Conservation (phyloP, 2,797 vertebrate species). For the Ctenosaura bakeri region DNA sequence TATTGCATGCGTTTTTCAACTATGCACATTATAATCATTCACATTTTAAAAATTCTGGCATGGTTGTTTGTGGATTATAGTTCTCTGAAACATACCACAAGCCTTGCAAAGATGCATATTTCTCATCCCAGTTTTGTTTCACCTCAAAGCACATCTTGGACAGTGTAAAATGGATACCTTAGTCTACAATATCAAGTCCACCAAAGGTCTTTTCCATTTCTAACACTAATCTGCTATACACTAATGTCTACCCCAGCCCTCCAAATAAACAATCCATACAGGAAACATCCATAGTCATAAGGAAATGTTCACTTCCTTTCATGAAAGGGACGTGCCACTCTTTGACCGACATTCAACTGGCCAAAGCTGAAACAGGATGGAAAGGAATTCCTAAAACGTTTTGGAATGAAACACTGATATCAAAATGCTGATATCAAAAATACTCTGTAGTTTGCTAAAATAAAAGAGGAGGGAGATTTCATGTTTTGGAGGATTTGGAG, state of each 20-base stretch:
- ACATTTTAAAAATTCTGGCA: neutral
- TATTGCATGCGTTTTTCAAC: neutral
- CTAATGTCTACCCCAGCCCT: neutral
- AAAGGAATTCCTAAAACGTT: neutral
- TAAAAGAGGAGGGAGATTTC: neutral
- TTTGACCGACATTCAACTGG: neutral
- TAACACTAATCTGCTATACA: neutral
- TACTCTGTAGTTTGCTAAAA: neutral
- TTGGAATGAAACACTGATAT: neutral
- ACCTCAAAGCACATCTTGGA: neutral
- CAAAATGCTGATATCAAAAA: neutral
- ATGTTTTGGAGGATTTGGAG: neutral
- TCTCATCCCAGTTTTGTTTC: neutral
- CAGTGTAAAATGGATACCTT: neutral
- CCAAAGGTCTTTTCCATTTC: neutral
- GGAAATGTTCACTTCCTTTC: constrained; percentile 2
- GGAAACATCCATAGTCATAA: neutral
- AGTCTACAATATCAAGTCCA: neutral
- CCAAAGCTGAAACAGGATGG: neutral
- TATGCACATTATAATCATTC: no score
- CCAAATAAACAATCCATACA: neutral
- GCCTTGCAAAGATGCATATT: neutral
- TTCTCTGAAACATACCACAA: neutral
- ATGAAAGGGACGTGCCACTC: neutral
- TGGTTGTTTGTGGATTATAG: neutral